These are phyloP conservation scores for Patella caerulea DNA, from an alignment of 2,888 invertebrate species.

Conservation along the genomic window DNA sequence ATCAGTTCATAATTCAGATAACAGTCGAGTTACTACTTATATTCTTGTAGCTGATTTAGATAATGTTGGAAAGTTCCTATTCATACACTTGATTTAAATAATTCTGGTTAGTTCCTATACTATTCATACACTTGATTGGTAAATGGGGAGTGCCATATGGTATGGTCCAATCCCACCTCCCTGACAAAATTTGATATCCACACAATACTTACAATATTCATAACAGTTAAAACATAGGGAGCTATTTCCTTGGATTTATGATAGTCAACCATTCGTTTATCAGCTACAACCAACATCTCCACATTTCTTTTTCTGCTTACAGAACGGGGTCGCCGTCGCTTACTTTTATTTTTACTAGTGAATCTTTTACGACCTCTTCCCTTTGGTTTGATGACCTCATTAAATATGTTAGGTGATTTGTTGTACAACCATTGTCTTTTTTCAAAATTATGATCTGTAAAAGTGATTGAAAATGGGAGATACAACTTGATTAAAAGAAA, in stretches of 20 bases:
- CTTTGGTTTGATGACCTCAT: constrained; percentile 36
- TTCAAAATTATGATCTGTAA: constrained; percentile 28
- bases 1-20: too few species aligned
- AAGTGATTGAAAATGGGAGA: too few species aligned
- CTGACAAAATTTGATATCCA: neutral
- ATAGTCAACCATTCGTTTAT: constrained; percentile 64
- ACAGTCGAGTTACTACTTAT: too few species aligned
- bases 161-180: neutral
- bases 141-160: too few species aligned
- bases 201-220: constrained; percentile 84
- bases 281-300: constrained; percentile 68
- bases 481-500: too few species aligned
- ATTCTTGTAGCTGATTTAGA: too few species aligned
- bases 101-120: too few species aligned
- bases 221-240: constrained; percentile 86
- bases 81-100: too few species aligned
- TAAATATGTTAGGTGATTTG: constrained; percentile 33
- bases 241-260: constrained; percentile 76
- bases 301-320: constrained; percentile 57
- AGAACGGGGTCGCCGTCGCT: constrained; percentile 31
- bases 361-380: constrained; percentile 3
- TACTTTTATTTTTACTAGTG: neutral
- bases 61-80: too few species aligned
- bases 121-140: too few species aligned
- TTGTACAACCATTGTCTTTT: constrained; percentile 36